Base-by-base conservation (phyloP, 2,113 vertebrate genomes). In the Ammodytes dubius region DNA sequence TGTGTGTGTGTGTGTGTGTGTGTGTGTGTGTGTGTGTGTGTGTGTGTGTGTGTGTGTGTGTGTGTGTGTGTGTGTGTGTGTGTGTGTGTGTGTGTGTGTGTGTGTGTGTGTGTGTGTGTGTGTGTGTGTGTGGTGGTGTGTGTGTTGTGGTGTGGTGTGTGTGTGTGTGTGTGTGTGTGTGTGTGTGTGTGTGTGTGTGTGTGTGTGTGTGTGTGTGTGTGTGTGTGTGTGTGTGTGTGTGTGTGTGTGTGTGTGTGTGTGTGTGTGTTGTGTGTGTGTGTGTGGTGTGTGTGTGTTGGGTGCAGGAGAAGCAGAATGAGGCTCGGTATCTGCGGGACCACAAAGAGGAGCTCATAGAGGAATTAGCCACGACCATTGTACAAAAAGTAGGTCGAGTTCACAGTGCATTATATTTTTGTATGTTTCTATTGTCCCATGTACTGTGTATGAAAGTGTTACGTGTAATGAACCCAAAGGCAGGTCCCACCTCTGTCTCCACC, bases 251-350 rank as follows among this genome's bases (percentile, higher is more conserved):
- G 27, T 27, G 27, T 27, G 27, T 27, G 27, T 27, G 27, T 27
- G 27, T 27, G 27, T 27, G 27, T 27, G 27, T 27, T n/a, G 27
- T 27, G 27, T 27, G 27, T 27, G 27, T 27, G 27, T 27, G 27
- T 27, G 27, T 27, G 27, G 27, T 27, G 27, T 27, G 27, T 27
- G 27, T 27, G 27, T 27, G 27, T 27, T 2, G 78, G 74, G n/a
- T 77, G 14, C 63, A 99, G 98, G 97, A 99, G 92, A 99, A 99
- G 90, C 98, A 99, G 95, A 98, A 98, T 53, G 98, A 99, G 90
- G 97, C 97, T 89, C 96, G 96, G 50, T 99, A 99, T 94, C 94
- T 99, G 63, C 96, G 94, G 72, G 97, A 98, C 72, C 97, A 99
- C 94, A 98, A 96, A 91, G 98, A 99, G 49, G 97, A 99, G 84